phyloP scores from a whole-genome alignment of 2,113 vertebrate species.

The Phaethon lepturus region DNA sequence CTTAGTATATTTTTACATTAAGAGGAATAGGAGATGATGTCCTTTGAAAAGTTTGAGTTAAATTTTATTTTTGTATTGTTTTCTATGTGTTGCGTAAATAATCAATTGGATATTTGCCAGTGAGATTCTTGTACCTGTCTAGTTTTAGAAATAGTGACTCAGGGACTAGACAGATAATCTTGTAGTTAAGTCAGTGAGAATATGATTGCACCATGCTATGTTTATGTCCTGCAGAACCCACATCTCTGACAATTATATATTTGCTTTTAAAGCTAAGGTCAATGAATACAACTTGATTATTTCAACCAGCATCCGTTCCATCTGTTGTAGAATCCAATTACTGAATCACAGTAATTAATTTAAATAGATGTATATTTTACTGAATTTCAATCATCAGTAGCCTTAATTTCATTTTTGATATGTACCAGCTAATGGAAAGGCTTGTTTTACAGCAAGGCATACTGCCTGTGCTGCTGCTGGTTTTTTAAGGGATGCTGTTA shows the following conservation, averaged over 20 bases:
- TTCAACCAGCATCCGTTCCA: not conserved
- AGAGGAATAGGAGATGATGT: not conserved
- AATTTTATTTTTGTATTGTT: not conserved
- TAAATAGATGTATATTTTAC: not conserved
- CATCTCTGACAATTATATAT: not conserved
- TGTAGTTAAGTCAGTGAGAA: not conserved
- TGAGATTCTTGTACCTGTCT: not conserved
- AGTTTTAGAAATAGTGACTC: not conserved
- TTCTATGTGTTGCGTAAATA: not conserved
- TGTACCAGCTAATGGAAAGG: not conserved
- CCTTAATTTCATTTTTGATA: not conserved
- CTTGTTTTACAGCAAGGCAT: not conserved
- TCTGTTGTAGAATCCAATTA: not conserved
- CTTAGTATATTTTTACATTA: not conserved
- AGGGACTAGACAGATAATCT: not conserved
- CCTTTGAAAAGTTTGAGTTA: not conserved
- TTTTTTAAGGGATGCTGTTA: not conserved
- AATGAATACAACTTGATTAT: not conserved
- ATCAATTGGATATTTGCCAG: not conserved
- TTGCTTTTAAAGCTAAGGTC: not conserved
- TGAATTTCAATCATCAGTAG: not conserved
- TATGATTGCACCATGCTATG: fast-evolving
- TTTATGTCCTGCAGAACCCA: not conserved
- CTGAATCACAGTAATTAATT: not conserved
- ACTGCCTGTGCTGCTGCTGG: not conserved